Conservation (phyloP, 2,797 vertebrate species). For the Scolopax rusticola region DNA sequence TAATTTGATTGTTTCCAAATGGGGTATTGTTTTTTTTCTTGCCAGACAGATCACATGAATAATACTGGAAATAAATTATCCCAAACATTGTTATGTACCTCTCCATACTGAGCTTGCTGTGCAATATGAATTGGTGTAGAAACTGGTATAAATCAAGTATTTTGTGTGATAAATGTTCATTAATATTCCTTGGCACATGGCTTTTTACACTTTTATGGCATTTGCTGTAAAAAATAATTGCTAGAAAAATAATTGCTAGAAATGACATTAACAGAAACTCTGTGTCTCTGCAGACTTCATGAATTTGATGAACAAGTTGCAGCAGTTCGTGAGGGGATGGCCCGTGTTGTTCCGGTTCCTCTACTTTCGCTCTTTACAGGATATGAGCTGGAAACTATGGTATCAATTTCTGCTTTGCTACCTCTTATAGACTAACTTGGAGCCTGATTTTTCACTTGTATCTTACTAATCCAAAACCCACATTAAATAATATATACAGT, state of each 20-base stretch:
- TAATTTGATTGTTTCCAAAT: not conserved
- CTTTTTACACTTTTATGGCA: not conserved
- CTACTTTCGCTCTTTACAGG: conserved; percentile 97
- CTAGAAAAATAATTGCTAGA: not conserved
- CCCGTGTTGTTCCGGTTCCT: conserved; percentile 95
- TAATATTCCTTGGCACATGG: not conserved
- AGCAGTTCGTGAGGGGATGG: conserved; percentile 97
- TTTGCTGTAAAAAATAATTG: not conserved
- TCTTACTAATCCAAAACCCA: not conserved
- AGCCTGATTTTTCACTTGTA: not conserved
- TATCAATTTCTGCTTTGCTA: conserved; percentile 55
- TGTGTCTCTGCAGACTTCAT: conserved; percentile 86
- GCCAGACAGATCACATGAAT: not conserved
- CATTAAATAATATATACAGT: not conserved
- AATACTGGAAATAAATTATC: not conserved
- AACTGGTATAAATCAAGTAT: not conserved
- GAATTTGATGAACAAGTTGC: conserved; percentile 98
- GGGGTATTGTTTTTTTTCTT: not conserved
- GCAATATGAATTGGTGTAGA: not conserved
- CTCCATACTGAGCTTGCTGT: not conserved
- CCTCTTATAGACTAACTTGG: not conserved
- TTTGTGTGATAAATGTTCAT: not conserved
- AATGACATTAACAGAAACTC: not conserved
- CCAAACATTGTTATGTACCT: not conserved
- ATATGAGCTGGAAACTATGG: conserved; percentile 98